These are phyloP conservation scores for Scaptomyza pallida DNA, from an alignment of 1,140 invertebrate genomes.

Conservation along the genomic window DNA sequence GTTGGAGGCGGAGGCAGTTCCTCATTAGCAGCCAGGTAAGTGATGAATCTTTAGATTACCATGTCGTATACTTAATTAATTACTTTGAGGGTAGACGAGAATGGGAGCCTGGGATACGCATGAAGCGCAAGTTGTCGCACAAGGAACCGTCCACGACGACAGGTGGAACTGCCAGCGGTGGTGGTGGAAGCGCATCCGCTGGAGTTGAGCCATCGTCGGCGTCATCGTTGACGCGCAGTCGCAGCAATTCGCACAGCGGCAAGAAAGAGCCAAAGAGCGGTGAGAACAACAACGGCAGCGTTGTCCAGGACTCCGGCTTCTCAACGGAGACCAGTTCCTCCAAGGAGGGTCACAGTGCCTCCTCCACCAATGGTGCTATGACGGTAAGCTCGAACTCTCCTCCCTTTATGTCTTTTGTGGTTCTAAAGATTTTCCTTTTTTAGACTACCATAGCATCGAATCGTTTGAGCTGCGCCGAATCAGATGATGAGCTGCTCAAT, in stretches of 20 bases:
- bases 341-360: constrained; percentile 89
- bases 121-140: constrained; percentile 87
- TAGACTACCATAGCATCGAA: constrained; percentile 78
- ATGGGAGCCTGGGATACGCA: constrained; percentile 91
- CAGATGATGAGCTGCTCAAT: constrained; percentile 93
- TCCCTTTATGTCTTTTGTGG: too few species aligned
- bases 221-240: constrained; percentile 86
- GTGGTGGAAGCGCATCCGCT: constrained; percentile 29
- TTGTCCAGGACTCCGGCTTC: constrained; percentile 93
- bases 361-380: constrained; percentile 83
- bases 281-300: constrained; percentile 86
- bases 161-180: constrained; percentile 26
- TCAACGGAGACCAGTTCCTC: constrained; percentile 92
- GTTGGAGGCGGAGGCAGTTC: constrained; percentile 66
- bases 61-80: neutral
- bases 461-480: constrained; percentile 84
- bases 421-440: too few species aligned
- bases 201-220: constrained; percentile 77
- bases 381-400: constrained; percentile 43
- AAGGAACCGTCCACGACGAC: constrained; percentile 82
- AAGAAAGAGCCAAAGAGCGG: constrained; percentile 85
- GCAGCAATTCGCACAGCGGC: constrained; percentile 88
- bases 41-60: neutral
- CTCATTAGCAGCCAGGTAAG: constrained; percentile 78
- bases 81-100: constrained; percentile 85